Base-by-base conservation (phyloP, 2,113 vertebrate species). In the Rhinopomastus cyanomelas region DNA sequence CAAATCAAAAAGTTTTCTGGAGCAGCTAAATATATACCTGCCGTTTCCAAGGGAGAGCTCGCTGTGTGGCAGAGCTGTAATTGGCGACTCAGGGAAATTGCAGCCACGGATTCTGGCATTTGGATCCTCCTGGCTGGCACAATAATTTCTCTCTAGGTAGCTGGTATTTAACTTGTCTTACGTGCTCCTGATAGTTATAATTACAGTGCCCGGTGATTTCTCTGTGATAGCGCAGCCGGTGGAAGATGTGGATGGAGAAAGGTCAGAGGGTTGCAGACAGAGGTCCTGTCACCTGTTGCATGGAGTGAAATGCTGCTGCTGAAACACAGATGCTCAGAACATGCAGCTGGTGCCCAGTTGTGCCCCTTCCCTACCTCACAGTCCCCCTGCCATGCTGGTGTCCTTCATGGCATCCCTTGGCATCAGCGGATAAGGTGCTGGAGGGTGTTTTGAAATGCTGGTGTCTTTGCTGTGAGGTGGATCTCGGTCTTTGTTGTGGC, bases 121-220 rank as follows among this genome's bases (percentile, higher is more conserved):
- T 97, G 96, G 93, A 95, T 96, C 94, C 93, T 96, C 94, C 95
- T 94, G 79, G 88, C 88, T 96, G 95, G 96, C 96, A 93, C 96
- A 94, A 96, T 96, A 96, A 96, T 97, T 93, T 94, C 91, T 97
- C 94, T 93, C 96, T 86, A 92, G 92, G 95, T 96, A 94, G 94
- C 92, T 97, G 96, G 87, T 97, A 97, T 97, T 97, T 97, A 97
- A 97, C 97, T 96, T 95, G 96, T 97, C 95, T 95, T 91, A 75
- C 92, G 92, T 97, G 93, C 79, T 94, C 79, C 87, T 78, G 90
- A 96, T 96, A 92, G 89, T 95, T 97, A 77, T 95, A 96, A 97
- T 96, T 95, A 95, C 81, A 79, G 71, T 89, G 91, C 96, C 95
- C 92, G 32, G 69, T 90, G 94, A 93, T 96, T 97, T 95, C 86